Conservation (phyloP, 2,113 vertebrate species). For the Clupea harengus region DNA sequence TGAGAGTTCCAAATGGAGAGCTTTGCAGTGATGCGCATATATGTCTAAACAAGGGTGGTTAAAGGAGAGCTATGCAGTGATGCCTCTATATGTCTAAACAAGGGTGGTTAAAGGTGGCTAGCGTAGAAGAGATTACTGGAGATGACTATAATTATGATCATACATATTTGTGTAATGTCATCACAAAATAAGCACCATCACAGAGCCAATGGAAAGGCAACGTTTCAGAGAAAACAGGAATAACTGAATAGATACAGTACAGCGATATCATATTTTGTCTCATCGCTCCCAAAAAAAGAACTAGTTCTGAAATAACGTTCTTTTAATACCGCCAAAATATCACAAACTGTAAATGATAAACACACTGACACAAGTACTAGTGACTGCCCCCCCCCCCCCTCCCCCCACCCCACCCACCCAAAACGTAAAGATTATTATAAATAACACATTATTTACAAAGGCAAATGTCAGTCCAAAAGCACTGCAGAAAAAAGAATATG, state of each 20-base stretch:
- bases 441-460: conserved; percentile 73
- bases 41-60: neutral
- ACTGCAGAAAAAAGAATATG: conserved; percentile 61
- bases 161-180: neutral
- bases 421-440: conserved; percentile 32
- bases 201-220: conserved; percentile 27
- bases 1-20: neutral
- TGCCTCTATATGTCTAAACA: neutral
- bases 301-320: neutral
- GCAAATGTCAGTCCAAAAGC: conserved; percentile 69
- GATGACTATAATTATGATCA: neutral
- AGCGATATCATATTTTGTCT: conserved; percentile 32
- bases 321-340: neutral
- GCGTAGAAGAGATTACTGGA: neutral
- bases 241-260: conserved; percentile 42
- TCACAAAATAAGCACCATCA: conserved; percentile 45
- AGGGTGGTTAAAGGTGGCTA: neutral
- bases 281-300: conserved; percentile 9
- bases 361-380: conserved; percentile 13
- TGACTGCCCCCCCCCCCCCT: neutral
- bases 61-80: neutral
- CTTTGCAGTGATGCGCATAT: neutral
- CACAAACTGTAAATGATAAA: neutral
- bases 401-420: neutral
- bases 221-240: conserved; percentile 28